A percentile compares a stretch with the other conserved stretches of the same genome.
These are phyloP conservation scores for Microplitis mediator DNA, from an alignment of 1,140 invertebrate species.

Conservation along the genomic window DNA sequence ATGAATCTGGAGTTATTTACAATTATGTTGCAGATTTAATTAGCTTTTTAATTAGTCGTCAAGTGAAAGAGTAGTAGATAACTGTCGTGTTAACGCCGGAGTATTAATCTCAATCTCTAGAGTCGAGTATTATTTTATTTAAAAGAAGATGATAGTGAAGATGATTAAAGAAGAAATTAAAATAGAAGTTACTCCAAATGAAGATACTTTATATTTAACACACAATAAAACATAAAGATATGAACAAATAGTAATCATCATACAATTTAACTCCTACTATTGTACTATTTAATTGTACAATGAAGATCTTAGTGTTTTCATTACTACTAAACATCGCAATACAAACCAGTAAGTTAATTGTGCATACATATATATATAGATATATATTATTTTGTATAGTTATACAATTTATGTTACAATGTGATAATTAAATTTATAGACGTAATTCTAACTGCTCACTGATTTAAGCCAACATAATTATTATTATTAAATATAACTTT, in stretches of 20 bases:
- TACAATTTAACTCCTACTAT: neutral
- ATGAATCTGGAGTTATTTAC: too few relatives aligned
- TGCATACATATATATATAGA: neutral
- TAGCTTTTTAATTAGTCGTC: too few relatives aligned
- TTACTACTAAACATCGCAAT: slow-evolving; percentile 45
- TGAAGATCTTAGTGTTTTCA: slow-evolving; percentile 37
- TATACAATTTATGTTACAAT: slow-evolving; percentile 5
- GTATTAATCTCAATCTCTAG: too few relatives aligned
- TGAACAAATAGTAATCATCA: too few relatives aligned
- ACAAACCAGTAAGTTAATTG: slow-evolving; percentile 44
- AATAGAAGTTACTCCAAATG: neutral
- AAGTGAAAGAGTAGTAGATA: too few relatives aligned
- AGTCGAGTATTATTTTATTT: neutral
- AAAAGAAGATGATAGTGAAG: neutral
- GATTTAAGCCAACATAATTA: too few relatives aligned
- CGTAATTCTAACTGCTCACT: neutral
- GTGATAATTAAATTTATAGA: neutral
- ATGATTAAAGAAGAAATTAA: neutral
- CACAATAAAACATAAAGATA: neutral
- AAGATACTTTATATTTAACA: neutral
- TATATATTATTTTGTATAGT: neutral
- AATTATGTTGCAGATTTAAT: too few relatives aligned
- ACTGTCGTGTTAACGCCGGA: too few relatives aligned
- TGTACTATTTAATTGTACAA: neutral
- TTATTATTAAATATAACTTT: neutral